Percentiles rank a stretch among this genome's conserved stretches.
These are phyloP conservation scores for Gnathonemus longibarbis DNA, from an alignment of 2,113 vertebrate species.

Conservation along the genomic window DNA sequence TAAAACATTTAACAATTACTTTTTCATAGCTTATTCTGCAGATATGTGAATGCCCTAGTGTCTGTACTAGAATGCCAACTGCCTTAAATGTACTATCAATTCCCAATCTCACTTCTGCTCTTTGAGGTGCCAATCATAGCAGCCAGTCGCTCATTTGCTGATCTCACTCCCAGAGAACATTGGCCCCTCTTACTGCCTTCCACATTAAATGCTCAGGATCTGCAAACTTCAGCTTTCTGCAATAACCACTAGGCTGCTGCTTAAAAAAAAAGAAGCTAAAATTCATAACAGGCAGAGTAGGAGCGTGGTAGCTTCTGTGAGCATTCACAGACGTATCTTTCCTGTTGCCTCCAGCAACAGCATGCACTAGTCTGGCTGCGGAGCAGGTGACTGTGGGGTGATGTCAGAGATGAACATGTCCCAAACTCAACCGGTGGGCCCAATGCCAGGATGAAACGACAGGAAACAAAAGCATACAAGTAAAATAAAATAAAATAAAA, in stretches of 20 bases:
- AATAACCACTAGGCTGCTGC: background rate
- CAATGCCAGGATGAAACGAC: conserved; percentile 11
- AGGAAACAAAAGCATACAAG: background rate
- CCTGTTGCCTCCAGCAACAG: background rate
- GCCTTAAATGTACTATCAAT: background rate
- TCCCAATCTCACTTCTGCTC: background rate
- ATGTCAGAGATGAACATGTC: conserved; percentile 1
- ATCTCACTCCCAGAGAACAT: conserved; percentile 13
- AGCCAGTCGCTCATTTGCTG: background rate
- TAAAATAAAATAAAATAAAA: background rate
- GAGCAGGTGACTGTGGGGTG: background rate
- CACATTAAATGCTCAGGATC: background rate
- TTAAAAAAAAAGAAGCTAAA: background rate
- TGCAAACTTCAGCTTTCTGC: background rate
- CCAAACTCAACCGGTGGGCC: conserved; percentile 17
- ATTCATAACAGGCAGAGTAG: too few relatives aligned
- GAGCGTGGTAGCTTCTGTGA: background rate
- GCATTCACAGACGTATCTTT: background rate
- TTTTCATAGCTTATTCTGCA: background rate
- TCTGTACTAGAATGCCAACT: background rate
- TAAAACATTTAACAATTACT: background rate
- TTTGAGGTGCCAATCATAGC: background rate
- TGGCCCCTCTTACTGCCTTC: conserved; percentile 5
- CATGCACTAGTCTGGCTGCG: background rate
- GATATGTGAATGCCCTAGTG: background rate